A percentile compares a stretch with the other conserved stretches of the same genome.
These are phyloP conservation scores for Sinocyclocheilus anophthalmus DNA, from an alignment of 2,113 vertebrate species.

Conservation along the genomic window DNA sequence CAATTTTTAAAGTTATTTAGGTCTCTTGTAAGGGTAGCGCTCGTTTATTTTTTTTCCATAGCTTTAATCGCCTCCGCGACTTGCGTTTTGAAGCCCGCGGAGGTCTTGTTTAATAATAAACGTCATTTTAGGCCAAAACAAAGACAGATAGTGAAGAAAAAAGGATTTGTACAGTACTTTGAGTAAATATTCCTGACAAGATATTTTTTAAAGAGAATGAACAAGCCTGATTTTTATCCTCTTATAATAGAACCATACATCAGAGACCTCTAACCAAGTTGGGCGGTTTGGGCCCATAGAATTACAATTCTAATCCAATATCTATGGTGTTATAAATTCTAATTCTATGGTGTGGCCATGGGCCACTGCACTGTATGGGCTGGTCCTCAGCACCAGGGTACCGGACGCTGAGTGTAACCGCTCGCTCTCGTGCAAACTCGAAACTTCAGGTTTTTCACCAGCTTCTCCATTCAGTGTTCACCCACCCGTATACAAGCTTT, in stretches of 20 bases:
- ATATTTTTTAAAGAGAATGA: slow-evolving; percentile 79
- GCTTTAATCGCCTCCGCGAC: slow-evolving; percentile 86
- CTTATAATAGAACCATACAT: slow-evolving; percentile 89
- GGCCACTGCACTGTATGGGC: slow-evolving; percentile 39
- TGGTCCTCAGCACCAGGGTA: slow-evolving; percentile 29
- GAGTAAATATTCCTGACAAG: slow-evolving; percentile 81
- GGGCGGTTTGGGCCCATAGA: slow-evolving; percentile 23
- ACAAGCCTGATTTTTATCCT: slow-evolving; percentile 89
- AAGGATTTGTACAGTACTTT: slow-evolving; percentile 65
- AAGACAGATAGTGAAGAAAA: slow-evolving; percentile 73
- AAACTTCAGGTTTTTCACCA: slow-evolving; percentile 46
- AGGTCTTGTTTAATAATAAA: slow-evolving; percentile 89
- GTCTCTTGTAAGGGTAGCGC: slow-evolving; percentile 85
- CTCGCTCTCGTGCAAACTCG: slow-evolving; percentile 45
- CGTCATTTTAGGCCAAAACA: slow-evolving; percentile 92
- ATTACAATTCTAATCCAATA: slow-evolving; percentile 28
- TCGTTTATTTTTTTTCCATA: slow-evolving; percentile 83
- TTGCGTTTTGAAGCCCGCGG: slow-evolving; percentile 75
- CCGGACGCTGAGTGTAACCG: slow-evolving; percentile 37
- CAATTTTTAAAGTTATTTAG: slow-evolving; percentile 84
- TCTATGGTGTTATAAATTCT: slow-evolving; percentile 15
- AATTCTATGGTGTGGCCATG: slow-evolving; percentile 45
- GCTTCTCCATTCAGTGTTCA: slow-evolving; percentile 28
- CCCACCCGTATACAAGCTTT: background rate
- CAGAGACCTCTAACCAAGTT: slow-evolving; percentile 84